Evolutionary conservation across 2,113 vertebrate species (phyloP), one percentile per base, ranked within the genome.

Genomic region (Mola mola): DNA sequence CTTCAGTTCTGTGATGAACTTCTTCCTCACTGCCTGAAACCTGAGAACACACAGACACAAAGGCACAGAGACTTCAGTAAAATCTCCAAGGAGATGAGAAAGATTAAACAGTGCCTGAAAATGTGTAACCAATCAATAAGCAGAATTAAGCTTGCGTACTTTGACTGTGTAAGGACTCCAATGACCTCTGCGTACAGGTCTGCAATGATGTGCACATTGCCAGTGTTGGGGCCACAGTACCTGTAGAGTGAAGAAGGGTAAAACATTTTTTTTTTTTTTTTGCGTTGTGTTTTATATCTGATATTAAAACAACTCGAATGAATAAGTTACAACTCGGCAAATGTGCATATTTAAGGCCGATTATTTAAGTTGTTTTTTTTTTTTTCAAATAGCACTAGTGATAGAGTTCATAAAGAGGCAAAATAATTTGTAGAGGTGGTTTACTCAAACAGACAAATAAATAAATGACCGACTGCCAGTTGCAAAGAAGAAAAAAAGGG

Each of bases 171-270:
- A 76, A 99, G 96, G 87, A 99, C 92, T 16, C 97, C 97, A 58
- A 96, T 98, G 79, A 99, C 97, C 90, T 99, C 97, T 48, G 97
- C 97, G 60, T 97, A 99, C 69, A 99, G 91, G 84, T 99, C 97
- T 82, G 97, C 96, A 78, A 99, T 98, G 92, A 99, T 94, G 91
- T 99, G 97, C 81, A 98, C 96, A 55, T 99, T 98, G 84, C 96
- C 95, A 91, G 96, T 98, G 93, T 99, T 99, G 88, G 97, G 97
- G 90, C 96, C 96, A 85, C 96, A 97, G 93, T 96, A 98, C 88
- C 97, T 99, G 73, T 55, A 16, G n/a, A 22, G 36, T 37, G 36
- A 5, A 15, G 36, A 37, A 37, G 12, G 15, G 36, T 37, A n/a
- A 16, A 4, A 3, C 10, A 13, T 36, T 36, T 6, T 7, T 36